Evolutionary conservation across 2,888 invertebrate genomes (phyloP), one percentile per base, ranked within the genome.

Genomic region (Lasioglossum zephyrum): DNA sequence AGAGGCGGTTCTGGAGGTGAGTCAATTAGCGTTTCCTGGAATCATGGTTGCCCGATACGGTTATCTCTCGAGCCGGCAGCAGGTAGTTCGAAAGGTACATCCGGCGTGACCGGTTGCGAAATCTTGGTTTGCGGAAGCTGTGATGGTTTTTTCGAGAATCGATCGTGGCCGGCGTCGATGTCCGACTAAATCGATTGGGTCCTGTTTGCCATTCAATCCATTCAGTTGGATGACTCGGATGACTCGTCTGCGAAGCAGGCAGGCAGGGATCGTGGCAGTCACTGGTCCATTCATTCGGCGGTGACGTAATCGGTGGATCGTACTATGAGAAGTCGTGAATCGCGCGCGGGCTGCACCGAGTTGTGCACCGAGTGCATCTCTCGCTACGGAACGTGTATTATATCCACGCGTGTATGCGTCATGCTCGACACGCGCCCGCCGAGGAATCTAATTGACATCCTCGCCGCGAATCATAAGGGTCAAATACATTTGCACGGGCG

Each of bases 221-320:
- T 63, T 63, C 63, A 63, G 66, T 8, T 36, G 66, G 36, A 31
- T 63, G 60, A 53, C 22, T 26, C 60, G 60, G 60, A 26, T 26
- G 60, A 66, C 66, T 66, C 36, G 66, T 31, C 36, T 18, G 66
- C 66, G 36, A 53, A 53, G n/a, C 53, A 9, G 22, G 8, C 47
- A 47, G 22, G 3, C 36, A 9, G 66, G 9, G 66, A 69, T 39
- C 36, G 69, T n/a, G 76, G 74, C 73, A 79, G 77, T 79, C 83
- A 66, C 81, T 73, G 89, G 84, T 82, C 85, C 89, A 90, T 90
- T 90, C 90, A 90, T 82, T 69, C 69, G 82, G 77, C 80, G 89
- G 77, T 90, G 90, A 90, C 85, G 90, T 87, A 90, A 90, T 66
- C 79, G 66, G 66, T 49, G 66, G 77, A 81, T 69, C 84, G 86